A percentile compares a stretch with the other conserved stretches of the same genome.
Evolutionary conservation across 1,140 invertebrate genomes (phyloP).

Genomic region (Chrysomallon squamiferum): DNA sequence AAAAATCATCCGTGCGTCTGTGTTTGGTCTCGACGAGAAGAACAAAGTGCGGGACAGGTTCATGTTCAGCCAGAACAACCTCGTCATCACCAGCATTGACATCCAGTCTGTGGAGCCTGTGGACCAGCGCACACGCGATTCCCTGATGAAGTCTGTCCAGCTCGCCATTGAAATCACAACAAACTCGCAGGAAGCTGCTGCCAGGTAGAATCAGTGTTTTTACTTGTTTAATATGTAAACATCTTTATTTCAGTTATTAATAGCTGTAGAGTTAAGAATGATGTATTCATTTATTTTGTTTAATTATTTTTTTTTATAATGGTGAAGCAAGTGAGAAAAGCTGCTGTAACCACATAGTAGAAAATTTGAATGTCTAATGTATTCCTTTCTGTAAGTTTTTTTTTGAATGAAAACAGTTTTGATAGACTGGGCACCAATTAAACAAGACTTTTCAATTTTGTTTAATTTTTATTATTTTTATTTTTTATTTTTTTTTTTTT

Average conservation of each 20-base stretch:
- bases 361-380: too few species aligned
- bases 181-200: conserved; percentile 67
- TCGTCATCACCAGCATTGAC: conserved; percentile 67
- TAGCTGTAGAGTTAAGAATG: background rate
- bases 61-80: conserved; percentile 64
- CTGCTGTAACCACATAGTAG: too few species aligned
- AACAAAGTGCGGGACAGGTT: conserved; percentile 62
- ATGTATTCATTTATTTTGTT: background rate
- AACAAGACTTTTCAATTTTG: too few species aligned
- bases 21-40: conserved; percentile 67
- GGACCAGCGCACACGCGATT: conserved; percentile 67
- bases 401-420: too few species aligned
- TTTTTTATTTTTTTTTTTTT: too few species aligned
- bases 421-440: too few species aligned
- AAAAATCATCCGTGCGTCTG: conserved; percentile 65
- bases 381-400: too few species aligned
- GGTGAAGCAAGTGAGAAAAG: too few species aligned
- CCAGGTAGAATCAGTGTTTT: conserved; percentile 57
- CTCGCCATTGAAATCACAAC: conserved; percentile 68
- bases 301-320: background rate
- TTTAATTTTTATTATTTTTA: too few species aligned
- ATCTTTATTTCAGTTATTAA: background rate
- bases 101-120: conserved; percentile 69
- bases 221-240: background rate
- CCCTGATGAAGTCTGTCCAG: conserved; percentile 68